phyloP scores from a whole-genome alignment of 2,888 invertebrate species.

The Phymatocera aterrima region DNA sequence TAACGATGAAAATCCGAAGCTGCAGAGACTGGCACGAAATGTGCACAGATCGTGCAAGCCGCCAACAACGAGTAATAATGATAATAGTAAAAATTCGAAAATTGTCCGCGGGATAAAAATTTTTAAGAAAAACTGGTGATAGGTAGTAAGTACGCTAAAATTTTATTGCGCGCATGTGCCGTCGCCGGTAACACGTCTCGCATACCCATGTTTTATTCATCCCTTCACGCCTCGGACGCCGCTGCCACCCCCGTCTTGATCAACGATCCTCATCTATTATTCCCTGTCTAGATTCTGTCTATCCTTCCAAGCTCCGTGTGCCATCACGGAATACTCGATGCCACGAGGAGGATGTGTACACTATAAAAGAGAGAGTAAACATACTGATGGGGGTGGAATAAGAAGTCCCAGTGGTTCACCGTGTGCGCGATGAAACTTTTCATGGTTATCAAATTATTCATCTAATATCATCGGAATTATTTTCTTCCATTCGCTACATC shows the following conservation, averaged over 20 bases:
- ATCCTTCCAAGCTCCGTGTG: constrained; percentile 3
- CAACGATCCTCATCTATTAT: constrained; percentile 44
- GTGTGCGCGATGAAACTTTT: too few species aligned
- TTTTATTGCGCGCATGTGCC: constrained; percentile 25
- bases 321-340: constrained; percentile 27
- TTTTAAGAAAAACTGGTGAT: too few species aligned
- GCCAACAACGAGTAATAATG: too few species aligned
- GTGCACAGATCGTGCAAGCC: too few species aligned
- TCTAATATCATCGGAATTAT: not conserved
- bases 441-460: too few species aligned
- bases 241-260: constrained; percentile 37
- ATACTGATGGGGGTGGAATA: not conserved
- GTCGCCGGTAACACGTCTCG: constrained; percentile 1
- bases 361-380: not conserved
- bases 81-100: too few species aligned
- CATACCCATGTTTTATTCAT: constrained; percentile 36
- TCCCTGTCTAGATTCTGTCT: constrained; percentile 42
- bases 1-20: too few species aligned
- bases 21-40: too few species aligned
- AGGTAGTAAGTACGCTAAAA: not conserved
- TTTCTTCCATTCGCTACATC: too few species aligned
- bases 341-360: not conserved
- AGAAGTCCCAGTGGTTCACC: too few species aligned
- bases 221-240: constrained; percentile 40
- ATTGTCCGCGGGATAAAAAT: too few species aligned